Evolutionary conservation across 2,113 vertebrate species (phyloP), one percentile per base, ranked within the genome.

Genomic region (Stigmatopora nigra): DNA sequence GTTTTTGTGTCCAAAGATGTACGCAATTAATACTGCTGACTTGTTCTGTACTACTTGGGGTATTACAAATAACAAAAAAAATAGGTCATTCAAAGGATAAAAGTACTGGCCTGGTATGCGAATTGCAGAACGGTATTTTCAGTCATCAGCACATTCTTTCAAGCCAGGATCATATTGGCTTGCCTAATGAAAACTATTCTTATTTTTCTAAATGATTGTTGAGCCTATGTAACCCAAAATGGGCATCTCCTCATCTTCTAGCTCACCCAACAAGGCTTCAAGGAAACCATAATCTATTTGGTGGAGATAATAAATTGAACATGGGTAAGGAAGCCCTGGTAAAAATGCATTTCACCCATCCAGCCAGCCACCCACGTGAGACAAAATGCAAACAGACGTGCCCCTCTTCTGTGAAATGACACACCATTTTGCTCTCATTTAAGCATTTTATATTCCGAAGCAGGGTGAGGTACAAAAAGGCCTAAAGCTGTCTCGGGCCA

Each of bases 381-480:
- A 67, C 49, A 53, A 73, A 74, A 74, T 71, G 53, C 52, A 61
- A 53, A 45, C 53, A 64, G 60, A 75, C 78, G 73, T 63, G 20
- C 51, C 69, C 58, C 57, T 48, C 72, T 70, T 73, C 80, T 78
- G 22, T 20, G 62, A 79, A 78, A 79, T 76, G 71, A 71, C 77
- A 84, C 73, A 70, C 72, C 71, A 81, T 86, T 86, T 81, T 84
- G 82, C 81, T 78, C 79, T 81, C 82, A 72, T 86, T 84, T 86
- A 70, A 69, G 71, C 78, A 72, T 85, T 86, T 84, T 82, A 80
- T 78, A 83, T 85, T 85, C 84, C 76, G 77, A 73, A 67, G 71
- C 64, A 72, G 78, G 72, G 73, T 74, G 81, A 79, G 73, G 75
- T 71, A 74, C 69, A 73, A 74, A n/a, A 84, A 75, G 73, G 79